phyloP scores from a whole-genome alignment of 2,797 vertebrate genomes.

The Acrossocheilus wenchowensis region DNA sequence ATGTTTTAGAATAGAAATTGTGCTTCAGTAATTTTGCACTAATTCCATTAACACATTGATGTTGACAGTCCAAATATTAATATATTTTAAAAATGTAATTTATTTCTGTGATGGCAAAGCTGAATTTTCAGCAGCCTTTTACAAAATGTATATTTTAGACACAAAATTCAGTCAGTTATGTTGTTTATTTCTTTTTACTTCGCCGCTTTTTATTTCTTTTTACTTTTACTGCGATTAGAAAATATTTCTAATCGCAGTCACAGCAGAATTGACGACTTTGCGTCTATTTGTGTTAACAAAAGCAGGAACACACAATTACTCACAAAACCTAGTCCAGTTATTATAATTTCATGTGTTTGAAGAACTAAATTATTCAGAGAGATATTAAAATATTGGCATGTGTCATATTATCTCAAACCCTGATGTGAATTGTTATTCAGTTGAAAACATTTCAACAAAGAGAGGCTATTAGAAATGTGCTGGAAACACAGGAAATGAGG shows the following conservation, averaged over 20 bases:
- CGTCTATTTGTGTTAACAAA: neutral
- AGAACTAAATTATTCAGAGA: neutral
- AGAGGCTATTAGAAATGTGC: neutral
- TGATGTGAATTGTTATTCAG: neutral
- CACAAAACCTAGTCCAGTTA: neutral
- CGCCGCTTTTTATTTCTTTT: too few relatives aligned
- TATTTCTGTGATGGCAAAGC: neutral
- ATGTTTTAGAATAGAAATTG: too few relatives aligned
- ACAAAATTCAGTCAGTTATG: neutral
- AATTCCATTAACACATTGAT: neutral
- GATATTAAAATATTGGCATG: constrained; percentile 4
- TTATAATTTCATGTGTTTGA: neutral
- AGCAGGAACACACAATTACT: neutral
- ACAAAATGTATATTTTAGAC: neutral
- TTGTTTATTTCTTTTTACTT: neutral
- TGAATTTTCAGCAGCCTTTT: neutral
- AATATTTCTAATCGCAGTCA: neutral
- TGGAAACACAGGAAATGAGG: neutral
- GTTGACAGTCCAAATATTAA: neutral
- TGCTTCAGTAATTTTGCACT: neutral
- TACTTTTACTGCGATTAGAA: too few relatives aligned
- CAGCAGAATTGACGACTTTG: neutral
- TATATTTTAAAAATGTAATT: neutral
- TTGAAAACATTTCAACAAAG: neutral
- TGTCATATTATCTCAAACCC: neutral